A percentile compares a stretch with the other conserved stretches of the same genome.
These are phyloP conservation scores for Thera obeliscata DNA, from an alignment of 2,888 invertebrate genomes.

Conservation along the genomic window DNA sequence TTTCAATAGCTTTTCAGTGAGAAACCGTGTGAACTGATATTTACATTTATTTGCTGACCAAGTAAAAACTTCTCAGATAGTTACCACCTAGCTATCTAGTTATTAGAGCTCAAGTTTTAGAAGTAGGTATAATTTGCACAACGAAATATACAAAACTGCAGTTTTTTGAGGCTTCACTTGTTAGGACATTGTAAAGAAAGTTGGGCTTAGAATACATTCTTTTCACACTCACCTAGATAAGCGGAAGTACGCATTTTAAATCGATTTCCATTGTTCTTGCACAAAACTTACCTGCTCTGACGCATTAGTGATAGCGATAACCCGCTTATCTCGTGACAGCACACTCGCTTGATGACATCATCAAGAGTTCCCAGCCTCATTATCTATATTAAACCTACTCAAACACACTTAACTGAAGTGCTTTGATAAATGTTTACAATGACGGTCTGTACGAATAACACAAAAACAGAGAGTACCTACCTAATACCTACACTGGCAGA, in stretches of 20 bases:
- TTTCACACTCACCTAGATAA: slow-evolving; percentile 39
- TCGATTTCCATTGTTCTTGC: slow-evolving; percentile 52
- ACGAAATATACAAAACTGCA: too few relatives aligned
- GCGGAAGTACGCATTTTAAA: slow-evolving; percentile 37
- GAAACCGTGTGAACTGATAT: slow-evolving; percentile 58
- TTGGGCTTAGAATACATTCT: slow-evolving; percentile 5
- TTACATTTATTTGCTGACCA: slow-evolving; percentile 27
- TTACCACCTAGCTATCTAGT: neutral
- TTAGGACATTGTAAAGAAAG: neutral
- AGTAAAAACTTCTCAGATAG: neutral
- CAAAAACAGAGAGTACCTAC: neutral
- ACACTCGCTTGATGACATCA: slow-evolving; percentile 65
- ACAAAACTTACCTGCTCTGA: slow-evolving; percentile 59
- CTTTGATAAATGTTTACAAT: slow-evolving; percentile 25
- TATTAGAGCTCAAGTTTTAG: too few relatives aligned
- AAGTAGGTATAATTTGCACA: too few relatives aligned
- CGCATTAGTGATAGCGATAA: slow-evolving; percentile 57
- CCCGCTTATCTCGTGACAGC: slow-evolving; percentile 66
- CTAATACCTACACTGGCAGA: neutral
- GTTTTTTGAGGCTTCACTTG: neutral
- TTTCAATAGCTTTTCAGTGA: slow-evolving; percentile 67
- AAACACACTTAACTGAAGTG: slow-evolving; percentile 27
- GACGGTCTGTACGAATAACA: neutral
- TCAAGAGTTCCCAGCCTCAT: slow-evolving; percentile 40
- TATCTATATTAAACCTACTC: slow-evolving; percentile 27